A percentile compares a stretch with the other conserved stretches of the same genome.
phyloP scores from a whole-genome alignment of 2,113 vertebrate genomes.

The Cebus imitator region DNA sequence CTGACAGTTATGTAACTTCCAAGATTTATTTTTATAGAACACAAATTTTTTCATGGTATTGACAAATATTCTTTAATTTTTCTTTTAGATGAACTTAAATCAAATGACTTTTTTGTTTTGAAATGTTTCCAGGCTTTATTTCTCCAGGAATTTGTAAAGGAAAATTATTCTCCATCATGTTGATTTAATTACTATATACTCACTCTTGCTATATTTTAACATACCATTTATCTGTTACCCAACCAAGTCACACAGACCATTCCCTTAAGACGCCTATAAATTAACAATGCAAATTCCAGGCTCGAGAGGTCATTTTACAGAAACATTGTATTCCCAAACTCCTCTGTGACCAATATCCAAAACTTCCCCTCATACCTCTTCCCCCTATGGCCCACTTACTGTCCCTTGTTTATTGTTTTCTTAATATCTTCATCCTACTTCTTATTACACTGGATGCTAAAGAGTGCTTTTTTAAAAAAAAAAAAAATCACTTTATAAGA shows the following conservation, averaged over 20 bases:
- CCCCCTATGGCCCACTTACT: conserved; percentile 39
- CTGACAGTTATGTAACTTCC: background rate
- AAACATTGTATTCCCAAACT: conserved; percentile 67
- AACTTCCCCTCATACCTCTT: conserved; percentile 6
- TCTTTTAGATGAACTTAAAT: conserved; percentile 62
- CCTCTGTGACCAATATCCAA: conserved; percentile 71
- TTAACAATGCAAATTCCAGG: conserved; percentile 75
- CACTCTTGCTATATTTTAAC: conserved; percentile 61
- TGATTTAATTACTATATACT: conserved; percentile 73
- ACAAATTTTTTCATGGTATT: conserved; percentile 1
- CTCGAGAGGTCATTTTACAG: conserved; percentile 77
- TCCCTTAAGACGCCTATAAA: conserved; percentile 80
- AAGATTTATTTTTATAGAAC: background rate
- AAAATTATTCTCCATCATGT: conserved; percentile 75
- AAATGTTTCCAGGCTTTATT: conserved; percentile 71
- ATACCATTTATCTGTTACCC: conserved; percentile 77
- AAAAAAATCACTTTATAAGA: conserved; percentile 74
- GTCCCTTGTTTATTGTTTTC: conserved; percentile 73
- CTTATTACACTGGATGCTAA: conserved; percentile 67
- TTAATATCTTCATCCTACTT: conserved; percentile 59
- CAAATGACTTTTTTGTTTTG: conserved; percentile 55
- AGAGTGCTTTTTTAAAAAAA: conserved; percentile 55
- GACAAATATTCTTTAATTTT: conserved; percentile 39
- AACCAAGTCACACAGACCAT: conserved; percentile 71
- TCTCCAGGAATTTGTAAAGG: conserved; percentile 76